phyloP scores from a whole-genome alignment of 1,140 invertebrate species.

The Scaptomyza graminum region DNA sequence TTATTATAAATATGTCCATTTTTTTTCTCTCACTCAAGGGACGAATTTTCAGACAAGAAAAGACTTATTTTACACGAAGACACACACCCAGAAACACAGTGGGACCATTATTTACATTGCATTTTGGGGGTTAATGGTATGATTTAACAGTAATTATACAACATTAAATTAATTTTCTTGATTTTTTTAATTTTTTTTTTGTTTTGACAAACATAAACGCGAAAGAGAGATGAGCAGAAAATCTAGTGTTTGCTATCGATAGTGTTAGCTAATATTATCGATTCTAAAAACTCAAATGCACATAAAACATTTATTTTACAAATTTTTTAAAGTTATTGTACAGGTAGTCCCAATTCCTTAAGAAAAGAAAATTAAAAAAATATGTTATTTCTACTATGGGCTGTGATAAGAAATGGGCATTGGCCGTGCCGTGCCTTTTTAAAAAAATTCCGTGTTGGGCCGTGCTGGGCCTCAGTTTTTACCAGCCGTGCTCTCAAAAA shows the following conservation, averaged over 20 bases:
- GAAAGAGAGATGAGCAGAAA: slow-evolving; percentile 39
- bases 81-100: slow-evolving; percentile 21
- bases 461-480: no score
- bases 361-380: no score
- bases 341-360: no score
- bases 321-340: no score
- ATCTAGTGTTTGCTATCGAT: slow-evolving; percentile 31
- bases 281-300: neutral
- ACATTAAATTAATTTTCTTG: slow-evolving; percentile 45
- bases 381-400: no score
- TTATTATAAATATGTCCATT: slow-evolving; percentile 42
- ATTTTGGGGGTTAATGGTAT: slow-evolving; percentile 13
- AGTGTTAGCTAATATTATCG: neutral
- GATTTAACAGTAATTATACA: slow-evolving; percentile 37
- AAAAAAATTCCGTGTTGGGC: no score
- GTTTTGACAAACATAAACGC: slow-evolving; percentile 79
- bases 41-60: slow-evolving; percentile 20
- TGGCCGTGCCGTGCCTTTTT: no score
- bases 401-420: no score
- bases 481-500: no score
- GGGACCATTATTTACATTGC: slow-evolving; percentile 30
- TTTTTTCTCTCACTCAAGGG: slow-evolving; percentile 42
- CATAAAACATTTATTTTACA: neutral
- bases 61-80: slow-evolving; percentile 4
- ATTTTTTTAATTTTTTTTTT: slow-evolving; percentile 61